Percentiles rank a stretch among this genome's conserved stretches.
These are phyloP conservation scores for Ophthalmolycus amberensis DNA, from an alignment of 2,113 vertebrate species.

Conservation along the genomic window DNA sequence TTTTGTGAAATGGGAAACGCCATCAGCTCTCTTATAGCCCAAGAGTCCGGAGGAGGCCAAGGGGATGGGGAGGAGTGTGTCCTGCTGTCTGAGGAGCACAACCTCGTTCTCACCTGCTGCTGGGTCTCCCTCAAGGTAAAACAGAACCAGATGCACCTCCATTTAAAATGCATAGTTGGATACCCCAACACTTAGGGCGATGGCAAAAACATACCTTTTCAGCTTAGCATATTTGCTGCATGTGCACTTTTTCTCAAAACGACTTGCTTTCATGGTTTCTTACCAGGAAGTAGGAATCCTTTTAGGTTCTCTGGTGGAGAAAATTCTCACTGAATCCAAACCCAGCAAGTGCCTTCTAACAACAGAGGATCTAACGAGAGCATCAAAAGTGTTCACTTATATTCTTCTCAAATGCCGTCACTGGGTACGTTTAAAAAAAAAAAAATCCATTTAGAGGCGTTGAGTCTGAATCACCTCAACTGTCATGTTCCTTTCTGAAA, in stretches of 20 bases:
- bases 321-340: constrained; percentile 64
- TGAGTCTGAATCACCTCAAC: background rate
- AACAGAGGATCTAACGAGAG: constrained; percentile 74
- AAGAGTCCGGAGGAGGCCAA: constrained; percentile 64
- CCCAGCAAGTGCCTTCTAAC: constrained; percentile 51
- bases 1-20: constrained; percentile 93
- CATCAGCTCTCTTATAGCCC: constrained; percentile 85
- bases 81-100: constrained; percentile 90
- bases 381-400: constrained; percentile 85
- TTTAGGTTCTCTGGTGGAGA: constrained; percentile 84
- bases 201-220: background rate
- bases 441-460: background rate
- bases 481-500: background rate
- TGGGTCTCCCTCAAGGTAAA: constrained; percentile 93
- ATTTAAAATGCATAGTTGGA: background rate
- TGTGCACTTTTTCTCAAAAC: background rate
- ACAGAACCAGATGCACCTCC: background rate
- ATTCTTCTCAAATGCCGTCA: constrained; percentile 91
- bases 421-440: constrained; percentile 82
- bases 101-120: constrained; percentile 91
- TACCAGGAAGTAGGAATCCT: constrained; percentile 84
- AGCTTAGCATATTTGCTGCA: background rate
- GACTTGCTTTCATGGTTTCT: background rate
- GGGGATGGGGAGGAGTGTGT: constrained; percentile 77
- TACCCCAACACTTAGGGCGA: background rate